Evolutionary conservation across 2,888 invertebrate species (phyloP).

Genomic region (Diaperis boleti): DNA sequence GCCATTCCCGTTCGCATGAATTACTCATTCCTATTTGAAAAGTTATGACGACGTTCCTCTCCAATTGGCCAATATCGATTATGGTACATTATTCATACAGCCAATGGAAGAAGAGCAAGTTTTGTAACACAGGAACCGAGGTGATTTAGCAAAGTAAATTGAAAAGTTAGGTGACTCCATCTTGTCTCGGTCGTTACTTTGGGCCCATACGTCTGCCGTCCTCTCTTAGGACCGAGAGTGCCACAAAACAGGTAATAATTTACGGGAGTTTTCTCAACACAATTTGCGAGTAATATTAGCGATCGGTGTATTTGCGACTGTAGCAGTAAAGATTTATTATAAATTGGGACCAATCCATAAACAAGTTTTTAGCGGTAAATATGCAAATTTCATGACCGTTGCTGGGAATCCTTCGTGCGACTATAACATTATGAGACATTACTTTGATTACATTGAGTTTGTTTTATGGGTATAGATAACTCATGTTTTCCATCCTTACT

Average conservation of each 20-base stretch:
- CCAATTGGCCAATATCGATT: conserved; percentile 34
- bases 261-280: conserved; percentile 15
- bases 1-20: conserved; percentile 4
- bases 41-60: conserved; percentile 33
- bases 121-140: conserved; percentile 50
- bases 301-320: no score
- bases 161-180: conserved; percentile 56
- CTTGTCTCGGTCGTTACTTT: conserved; percentile 52
- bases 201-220: conserved; percentile 40
- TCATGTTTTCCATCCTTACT: no score
- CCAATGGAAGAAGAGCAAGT: conserved; percentile 44
- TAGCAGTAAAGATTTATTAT: no score
- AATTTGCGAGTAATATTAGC: no score
- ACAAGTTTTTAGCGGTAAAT: no score
- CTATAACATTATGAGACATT: no score
- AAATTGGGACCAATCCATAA: no score
- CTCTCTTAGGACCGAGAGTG: conserved; percentile 10
- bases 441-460: no score
- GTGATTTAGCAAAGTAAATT: conserved; percentile 56
- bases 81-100: conserved; percentile 47
- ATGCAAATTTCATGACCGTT: no score
- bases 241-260: conserved; percentile 35
- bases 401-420: no score
- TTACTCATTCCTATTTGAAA: conserved; percentile 10
- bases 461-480: no score